phyloP scores from a whole-genome alignment of 1,140 invertebrate genomes.

The Bilobella aurantiaca region DNA sequence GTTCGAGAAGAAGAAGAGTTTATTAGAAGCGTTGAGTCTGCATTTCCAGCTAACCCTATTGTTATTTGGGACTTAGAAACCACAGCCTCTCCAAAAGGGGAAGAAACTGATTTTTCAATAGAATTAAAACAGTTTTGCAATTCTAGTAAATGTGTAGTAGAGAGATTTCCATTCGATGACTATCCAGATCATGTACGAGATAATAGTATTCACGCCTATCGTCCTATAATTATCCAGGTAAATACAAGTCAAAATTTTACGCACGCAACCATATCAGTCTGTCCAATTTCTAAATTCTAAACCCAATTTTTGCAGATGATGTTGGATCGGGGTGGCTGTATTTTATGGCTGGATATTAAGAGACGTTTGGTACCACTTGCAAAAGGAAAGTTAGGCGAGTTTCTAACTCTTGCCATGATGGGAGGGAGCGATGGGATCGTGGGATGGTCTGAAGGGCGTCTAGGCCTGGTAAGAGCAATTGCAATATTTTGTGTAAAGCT shows the following conservation, averaged over 20 bases:
- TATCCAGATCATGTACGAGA: constrained; percentile 47
- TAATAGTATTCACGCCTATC: constrained; percentile 41
- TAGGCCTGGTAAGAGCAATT: background rate
- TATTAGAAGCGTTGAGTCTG: constrained; percentile 24
- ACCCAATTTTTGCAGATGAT: constrained; percentile 40
- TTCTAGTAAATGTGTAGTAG: constrained; percentile 41
- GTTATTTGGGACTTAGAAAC: constrained; percentile 30
- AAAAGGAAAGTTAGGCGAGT: constrained; percentile 13
- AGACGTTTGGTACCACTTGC: constrained; percentile 36
- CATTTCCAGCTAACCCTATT: constrained; percentile 18
- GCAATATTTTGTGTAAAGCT: no score
- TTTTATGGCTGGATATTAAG: constrained; percentile 45
- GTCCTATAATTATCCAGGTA: constrained; percentile 48
- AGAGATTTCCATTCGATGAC: constrained; percentile 42
- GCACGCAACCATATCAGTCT: background rate
- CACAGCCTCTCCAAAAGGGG: background rate
- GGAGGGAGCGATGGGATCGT: constrained; percentile 32
- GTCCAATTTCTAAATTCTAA: no score
- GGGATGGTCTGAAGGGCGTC: constrained; percentile 35
- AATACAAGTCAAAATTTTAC: constrained; percentile 1
- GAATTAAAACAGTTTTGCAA: constrained; percentile 44
- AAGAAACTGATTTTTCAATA: constrained; percentile 32
- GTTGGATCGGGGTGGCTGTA: constrained; percentile 42
- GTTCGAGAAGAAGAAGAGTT: constrained; percentile 23
- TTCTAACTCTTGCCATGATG: constrained; percentile 25